Evolutionary conservation across 2,797 vertebrate species (phyloP).

Genomic region (Myoxocephalus aenaeus): DNA sequence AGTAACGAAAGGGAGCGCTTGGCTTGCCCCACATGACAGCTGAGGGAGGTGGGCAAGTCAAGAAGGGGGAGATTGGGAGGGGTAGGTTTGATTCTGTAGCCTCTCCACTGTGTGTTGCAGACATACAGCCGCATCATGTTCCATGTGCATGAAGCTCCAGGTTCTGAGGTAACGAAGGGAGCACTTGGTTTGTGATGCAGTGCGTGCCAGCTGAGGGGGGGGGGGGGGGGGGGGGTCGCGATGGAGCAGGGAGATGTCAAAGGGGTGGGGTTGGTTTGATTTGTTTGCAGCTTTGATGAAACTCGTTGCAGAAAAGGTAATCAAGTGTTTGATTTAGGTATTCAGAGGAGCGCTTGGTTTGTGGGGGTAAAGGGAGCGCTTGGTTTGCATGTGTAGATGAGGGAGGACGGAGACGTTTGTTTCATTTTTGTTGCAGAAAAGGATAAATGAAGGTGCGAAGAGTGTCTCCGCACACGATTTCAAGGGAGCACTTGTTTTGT

Average conservation of each 20-base stretch:
- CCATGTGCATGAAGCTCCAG: background rate
- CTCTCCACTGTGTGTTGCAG: background rate
- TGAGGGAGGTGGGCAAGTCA: background rate
- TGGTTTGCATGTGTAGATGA: background rate
- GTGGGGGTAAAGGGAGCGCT: background rate
- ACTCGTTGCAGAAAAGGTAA: background rate
- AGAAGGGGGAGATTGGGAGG: background rate
- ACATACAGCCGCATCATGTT: background rate
- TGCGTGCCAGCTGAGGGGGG: background rate
- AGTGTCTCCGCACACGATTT: background rate
- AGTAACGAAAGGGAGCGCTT: background rate
- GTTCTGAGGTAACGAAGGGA: background rate
- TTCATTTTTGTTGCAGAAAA: background rate
- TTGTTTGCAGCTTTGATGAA: background rate
- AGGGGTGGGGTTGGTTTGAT: slow-evolving; percentile 1
- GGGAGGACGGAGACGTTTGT: background rate
- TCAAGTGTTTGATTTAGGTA: background rate
- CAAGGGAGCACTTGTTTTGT: slow-evolving; percentile 4
- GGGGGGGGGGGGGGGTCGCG: background rate
- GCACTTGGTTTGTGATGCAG: slow-evolving; percentile 5
- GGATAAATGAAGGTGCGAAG: background rate
- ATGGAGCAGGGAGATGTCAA: background rate
- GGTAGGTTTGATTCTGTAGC: slow-evolving; percentile 7
- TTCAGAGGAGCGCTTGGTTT: slow-evolving; percentile 2
- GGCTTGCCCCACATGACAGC: background rate